Conservation (phyloP, 2,797 vertebrate species). For the Mormyrus hasselquistii region DNA sequence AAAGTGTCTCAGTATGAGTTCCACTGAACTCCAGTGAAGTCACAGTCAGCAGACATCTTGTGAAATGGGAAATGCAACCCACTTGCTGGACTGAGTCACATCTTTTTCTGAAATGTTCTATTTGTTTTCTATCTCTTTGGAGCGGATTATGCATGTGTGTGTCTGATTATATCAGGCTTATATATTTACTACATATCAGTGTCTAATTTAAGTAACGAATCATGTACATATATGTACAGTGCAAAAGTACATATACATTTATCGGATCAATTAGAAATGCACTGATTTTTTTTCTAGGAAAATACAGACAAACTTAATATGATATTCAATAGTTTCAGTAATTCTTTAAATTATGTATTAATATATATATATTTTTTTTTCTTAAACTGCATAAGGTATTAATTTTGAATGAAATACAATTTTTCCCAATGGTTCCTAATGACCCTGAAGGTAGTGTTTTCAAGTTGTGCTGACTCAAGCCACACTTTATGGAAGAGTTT, state of each 20-base stretch:
- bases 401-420: neutral
- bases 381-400: neutral
- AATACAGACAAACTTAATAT: neutral
- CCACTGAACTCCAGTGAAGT: conserved; percentile 4
- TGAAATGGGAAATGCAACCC: conserved; percentile 29
- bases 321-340: neutral
- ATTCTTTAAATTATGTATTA: neutral
- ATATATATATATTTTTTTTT: neutral
- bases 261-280: neutral
- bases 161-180: conserved; percentile 28
- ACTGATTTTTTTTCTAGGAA: neutral
- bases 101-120: conserved; percentile 29
- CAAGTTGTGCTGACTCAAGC: neutral
- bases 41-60: conserved; percentile 16
- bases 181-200: conserved; percentile 32
- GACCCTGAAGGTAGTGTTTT: neutral
- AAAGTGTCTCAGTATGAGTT: neutral
- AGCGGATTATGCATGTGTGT: conserved; percentile 36
- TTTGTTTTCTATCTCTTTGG: conserved; percentile 36
- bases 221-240: neutral
- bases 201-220: conserved; percentile 21
- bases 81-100: conserved; percentile 27
- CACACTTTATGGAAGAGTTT: neutral
- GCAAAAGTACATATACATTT: neutral
- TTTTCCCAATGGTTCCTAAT: neutral